Percentiles rank a stretch among this genome's conserved stretches.
These are phyloP conservation scores for Cyclopterus lumpus DNA, from an alignment of 2,797 vertebrate genomes.

Conservation along the genomic window DNA sequence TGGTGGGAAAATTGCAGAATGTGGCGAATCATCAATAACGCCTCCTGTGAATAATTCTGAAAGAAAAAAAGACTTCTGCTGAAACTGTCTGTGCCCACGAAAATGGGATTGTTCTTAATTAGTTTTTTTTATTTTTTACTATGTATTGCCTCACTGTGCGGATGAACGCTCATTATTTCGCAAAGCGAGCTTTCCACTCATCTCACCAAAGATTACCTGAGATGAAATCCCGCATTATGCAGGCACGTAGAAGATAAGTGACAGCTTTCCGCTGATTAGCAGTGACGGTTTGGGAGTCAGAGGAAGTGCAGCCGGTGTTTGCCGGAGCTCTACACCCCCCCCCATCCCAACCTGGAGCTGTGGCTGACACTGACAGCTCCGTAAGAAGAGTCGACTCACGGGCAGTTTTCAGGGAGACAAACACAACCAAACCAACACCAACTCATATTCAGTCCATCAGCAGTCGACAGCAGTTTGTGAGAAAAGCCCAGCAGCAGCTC, in stretches of 20 bases:
- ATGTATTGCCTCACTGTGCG: slow-evolving; percentile 63
- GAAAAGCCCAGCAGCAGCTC: slow-evolving; percentile 63
- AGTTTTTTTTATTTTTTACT: slow-evolving; percentile 75
- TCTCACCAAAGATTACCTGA: slow-evolving; percentile 54
- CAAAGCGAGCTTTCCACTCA: slow-evolving; percentile 22
- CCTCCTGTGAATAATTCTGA: slow-evolving; percentile 80
- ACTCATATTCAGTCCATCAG: slow-evolving; percentile 66
- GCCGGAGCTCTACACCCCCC: slow-evolving; percentile 29
- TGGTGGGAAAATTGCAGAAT: slow-evolving; percentile 83
- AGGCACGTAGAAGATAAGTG: slow-evolving; percentile 55
- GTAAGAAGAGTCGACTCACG: slow-evolving; percentile 32
- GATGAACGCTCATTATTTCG: slow-evolving; percentile 64
- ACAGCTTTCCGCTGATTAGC: slow-evolving; percentile 71
- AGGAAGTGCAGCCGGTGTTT: slow-evolving; percentile 36
- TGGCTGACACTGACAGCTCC: slow-evolving; percentile 53
- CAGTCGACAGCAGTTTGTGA: slow-evolving; percentile 58
- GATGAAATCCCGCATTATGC: slow-evolving; percentile 43
- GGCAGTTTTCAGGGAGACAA: slow-evolving; percentile 43
- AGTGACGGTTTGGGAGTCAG: slow-evolving; percentile 48
- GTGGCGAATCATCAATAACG: slow-evolving; percentile 86
- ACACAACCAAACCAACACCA: slow-evolving; percentile 44
- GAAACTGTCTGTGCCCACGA: slow-evolving; percentile 68
- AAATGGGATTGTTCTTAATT: slow-evolving; percentile 79
- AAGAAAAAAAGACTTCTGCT: slow-evolving; percentile 74
- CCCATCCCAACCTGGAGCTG: slow-evolving; percentile 34